Percentiles rank a stretch among this genome's conserved stretches.
Conservation (phyloP, 35 echinoderm and acorn worm genomes). For the Lytechinus variegatus region DNA sequence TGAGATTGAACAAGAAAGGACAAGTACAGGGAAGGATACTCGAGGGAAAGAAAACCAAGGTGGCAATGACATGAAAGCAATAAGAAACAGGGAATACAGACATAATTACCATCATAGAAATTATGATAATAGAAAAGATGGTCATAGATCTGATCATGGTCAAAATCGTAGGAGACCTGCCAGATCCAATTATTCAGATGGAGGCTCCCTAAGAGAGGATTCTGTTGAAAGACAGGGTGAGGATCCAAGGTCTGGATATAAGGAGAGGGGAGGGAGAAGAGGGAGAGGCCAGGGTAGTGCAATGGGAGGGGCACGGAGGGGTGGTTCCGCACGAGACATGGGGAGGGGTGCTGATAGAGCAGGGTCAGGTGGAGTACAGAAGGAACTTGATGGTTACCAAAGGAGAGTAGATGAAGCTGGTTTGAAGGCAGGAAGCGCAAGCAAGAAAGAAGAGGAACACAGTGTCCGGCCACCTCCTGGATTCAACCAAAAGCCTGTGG, state of each 20-base stretch:
- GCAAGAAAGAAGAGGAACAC: neutral
- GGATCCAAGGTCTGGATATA: neutral
- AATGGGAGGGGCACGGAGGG: neutral
- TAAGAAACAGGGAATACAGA: neutral
- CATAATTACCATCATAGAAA: neutral
- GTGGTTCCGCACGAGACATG: neutral
- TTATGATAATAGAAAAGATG: neutral
- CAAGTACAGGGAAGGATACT: neutral
- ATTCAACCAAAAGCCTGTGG: neutral
- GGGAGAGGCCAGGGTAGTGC: neutral
- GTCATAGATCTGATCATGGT: neutral
- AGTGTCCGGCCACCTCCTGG: neutral
- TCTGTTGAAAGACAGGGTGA: neutral
- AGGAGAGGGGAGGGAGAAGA: slow-evolving; percentile 14
- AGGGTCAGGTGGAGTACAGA: neutral
- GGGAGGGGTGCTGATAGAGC: neutral
- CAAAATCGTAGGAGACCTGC: neutral
- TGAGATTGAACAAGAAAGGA: neutral
- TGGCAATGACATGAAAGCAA: neutral
- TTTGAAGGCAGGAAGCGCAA: neutral
- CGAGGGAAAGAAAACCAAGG: neutral
- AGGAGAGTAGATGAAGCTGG: neutral
- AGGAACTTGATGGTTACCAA: neutral
- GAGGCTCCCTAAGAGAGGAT: neutral
- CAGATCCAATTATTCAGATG: neutral